Evolutionary conservation across 1,140 invertebrate species (phyloP), one percentile per base, ranked within the genome.

Genomic region (Pemphigus obesinymphae): DNA sequence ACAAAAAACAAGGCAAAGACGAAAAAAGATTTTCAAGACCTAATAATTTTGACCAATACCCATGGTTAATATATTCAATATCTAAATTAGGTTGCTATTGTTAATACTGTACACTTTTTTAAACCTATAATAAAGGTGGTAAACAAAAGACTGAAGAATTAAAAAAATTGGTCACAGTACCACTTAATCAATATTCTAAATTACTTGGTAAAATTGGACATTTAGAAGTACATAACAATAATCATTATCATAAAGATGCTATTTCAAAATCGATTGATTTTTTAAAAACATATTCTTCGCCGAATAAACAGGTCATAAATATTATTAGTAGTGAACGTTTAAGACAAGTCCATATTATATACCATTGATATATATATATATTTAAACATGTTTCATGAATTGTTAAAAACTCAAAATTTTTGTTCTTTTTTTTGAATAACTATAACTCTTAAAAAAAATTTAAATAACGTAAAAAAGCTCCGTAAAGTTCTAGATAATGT

Each of bases 1-100:
- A 68, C 63, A 68, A 68, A 37, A 68, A 68, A 68, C n/a, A 37
- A 37, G 63, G 63, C n/a, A 68, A 68, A 68, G 63, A 68, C 20
- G 63, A 37, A 40, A 68, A 68, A 40, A 26, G 63, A n/a, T 68
- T 37, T 68, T 40, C 31, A 68, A 40, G 31, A 68, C 5, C 31
- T 68, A 34, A 34, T 34, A 26, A 40, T 68, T 40, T 68, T 37
- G 31, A 34, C 17, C 31, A 68, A 40, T 68, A 68, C 31, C 31
- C 31, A n/a, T 68, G 31, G 63, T 29, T 68, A 34, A 40, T 68
- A 37, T 68, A 37, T 68, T 68, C 63, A 7, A 5, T 34, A n/a
- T 68, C 37, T 17, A 68, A 68, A 68, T 40, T 15, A 20, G 63
- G n/a, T 15, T 68, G 31, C 20, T 34, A 31, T 29, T 68, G 63